Conservation (phyloP, 2,888 invertebrate species). For the Polia nebulosa region DNA sequence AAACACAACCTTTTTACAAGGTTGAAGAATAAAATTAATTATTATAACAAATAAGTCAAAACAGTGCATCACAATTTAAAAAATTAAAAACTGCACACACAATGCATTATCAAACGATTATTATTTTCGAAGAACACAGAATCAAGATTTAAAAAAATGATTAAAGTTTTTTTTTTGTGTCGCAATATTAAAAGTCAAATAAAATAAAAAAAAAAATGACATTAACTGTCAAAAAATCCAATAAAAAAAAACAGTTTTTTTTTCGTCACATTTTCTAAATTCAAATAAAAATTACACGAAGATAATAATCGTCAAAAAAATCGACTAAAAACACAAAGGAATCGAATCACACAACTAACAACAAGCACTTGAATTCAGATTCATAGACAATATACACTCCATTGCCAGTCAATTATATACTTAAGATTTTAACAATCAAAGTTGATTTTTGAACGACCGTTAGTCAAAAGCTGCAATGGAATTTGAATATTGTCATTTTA, state of each 20-base stretch:
- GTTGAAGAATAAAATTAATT: slow-evolving; percentile 33
- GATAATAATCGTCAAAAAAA: slow-evolving; percentile 46
- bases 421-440: rapidly evolving
- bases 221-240: neutral
- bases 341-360: slow-evolving; percentile 42
- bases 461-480: neutral
- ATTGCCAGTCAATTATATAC: slow-evolving; percentile 1
- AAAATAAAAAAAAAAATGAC: no score
- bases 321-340: slow-evolving; percentile 49
- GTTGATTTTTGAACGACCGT: slow-evolving; percentile 14
- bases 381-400: neutral
- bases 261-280: slow-evolving; percentile 1
- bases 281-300: slow-evolving; percentile 19
- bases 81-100: slow-evolving; percentile 54
- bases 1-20: slow-evolving; percentile 54
- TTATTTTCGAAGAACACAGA: slow-evolving; percentile 43
- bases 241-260: slow-evolving; percentile 2
- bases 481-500: neutral
- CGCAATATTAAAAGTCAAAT: no score
- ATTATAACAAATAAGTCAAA: slow-evolving; percentile 39
- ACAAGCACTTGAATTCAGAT: slow-evolving; percentile 44
- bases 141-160: no score
- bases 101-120: slow-evolving; percentile 61
- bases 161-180: no score
- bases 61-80: slow-evolving; percentile 53